Evolutionary conservation across 2,888 invertebrate species (phyloP).

Genomic region (Caenorhabditis sp.): DNA sequence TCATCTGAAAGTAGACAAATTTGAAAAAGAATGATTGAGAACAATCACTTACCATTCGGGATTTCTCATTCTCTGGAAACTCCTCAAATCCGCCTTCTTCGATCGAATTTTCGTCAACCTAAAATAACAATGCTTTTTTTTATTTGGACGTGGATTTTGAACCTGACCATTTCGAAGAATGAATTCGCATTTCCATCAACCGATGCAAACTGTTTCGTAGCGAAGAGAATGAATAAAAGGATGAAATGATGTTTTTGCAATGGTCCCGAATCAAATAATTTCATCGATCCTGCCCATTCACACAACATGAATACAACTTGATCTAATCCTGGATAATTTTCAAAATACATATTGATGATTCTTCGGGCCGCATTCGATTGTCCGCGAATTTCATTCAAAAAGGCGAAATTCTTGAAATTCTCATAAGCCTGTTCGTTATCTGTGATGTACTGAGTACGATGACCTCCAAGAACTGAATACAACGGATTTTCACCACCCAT

Average conservation of each 20-base stretch:
- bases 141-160: neutral
- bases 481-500: conserved; percentile 31
- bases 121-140: neutral
- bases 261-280: conserved; percentile 24
- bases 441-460: conserved; percentile 28
- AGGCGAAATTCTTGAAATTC: conserved; percentile 8
- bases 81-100: neutral
- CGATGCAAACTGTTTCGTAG: conserved; percentile 28
- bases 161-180: conserved; percentile 16
- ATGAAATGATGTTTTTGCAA: conserved; percentile 32
- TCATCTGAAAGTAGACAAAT: conserved; percentile 20
- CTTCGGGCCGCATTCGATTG: conserved; percentile 9
- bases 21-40: neutral
- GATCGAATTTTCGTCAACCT: neutral
- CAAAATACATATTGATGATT: conserved; percentile 20
- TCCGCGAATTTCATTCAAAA: neutral
- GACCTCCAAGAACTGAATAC: conserved; percentile 22
- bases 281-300: conserved; percentile 35
- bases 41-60: conserved; percentile 13
- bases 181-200: conserved; percentile 26
- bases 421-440: conserved; percentile 21
- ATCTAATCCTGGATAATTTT: conserved; percentile 35
- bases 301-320: conserved; percentile 33
- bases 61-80: conserved; percentile 10
- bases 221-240: conserved; percentile 38